Percentiles rank a stretch among this genome's conserved stretches.
phyloP scores from a whole-genome alignment of 2,888 invertebrate genomes.

The Drosophila meridiana region DNA sequence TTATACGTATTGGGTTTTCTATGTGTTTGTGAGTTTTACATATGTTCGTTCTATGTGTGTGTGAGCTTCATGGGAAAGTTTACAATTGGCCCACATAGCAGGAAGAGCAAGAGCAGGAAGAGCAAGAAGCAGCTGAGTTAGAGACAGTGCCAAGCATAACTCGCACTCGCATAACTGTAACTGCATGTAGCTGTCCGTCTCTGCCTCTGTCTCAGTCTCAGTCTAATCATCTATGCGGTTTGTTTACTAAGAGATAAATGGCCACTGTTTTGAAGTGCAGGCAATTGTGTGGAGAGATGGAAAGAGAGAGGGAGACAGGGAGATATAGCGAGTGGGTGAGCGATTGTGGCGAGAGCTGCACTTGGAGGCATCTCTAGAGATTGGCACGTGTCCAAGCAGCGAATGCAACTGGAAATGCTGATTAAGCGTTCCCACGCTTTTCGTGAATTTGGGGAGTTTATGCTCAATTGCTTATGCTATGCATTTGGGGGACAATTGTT shows the following conservation, averaged over 20 bases:
- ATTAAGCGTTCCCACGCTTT: no score
- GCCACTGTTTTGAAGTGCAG: constrained; percentile 19
- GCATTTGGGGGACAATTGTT: no score
- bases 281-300: constrained; percentile 20
- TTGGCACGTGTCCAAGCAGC: constrained; percentile 52
- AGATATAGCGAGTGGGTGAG: background rate
- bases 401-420: constrained; percentile 29
- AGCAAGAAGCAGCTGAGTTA: background rate
- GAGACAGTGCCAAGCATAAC: constrained; percentile 2
- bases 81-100: constrained; percentile 45
- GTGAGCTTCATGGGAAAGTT: no score
- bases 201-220: constrained; percentile 5
- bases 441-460: no score
- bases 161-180: constrained; percentile 28
- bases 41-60: no score
- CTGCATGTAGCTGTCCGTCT: constrained; percentile 19
- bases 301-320: no score
- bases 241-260: constrained; percentile 68
- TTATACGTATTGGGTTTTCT: no score
- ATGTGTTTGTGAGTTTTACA: no score
- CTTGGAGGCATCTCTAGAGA: constrained; percentile 16
- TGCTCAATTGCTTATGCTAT: no score
- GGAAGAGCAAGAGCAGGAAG: background rate
- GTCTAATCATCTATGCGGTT: constrained; percentile 57
- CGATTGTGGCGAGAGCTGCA: constrained; percentile 8